Percentiles rank a stretch among this genome's conserved stretches.
phyloP scores from a whole-genome alignment of 2,113 vertebrate species.

The Oncorhynchus keta region DNA sequence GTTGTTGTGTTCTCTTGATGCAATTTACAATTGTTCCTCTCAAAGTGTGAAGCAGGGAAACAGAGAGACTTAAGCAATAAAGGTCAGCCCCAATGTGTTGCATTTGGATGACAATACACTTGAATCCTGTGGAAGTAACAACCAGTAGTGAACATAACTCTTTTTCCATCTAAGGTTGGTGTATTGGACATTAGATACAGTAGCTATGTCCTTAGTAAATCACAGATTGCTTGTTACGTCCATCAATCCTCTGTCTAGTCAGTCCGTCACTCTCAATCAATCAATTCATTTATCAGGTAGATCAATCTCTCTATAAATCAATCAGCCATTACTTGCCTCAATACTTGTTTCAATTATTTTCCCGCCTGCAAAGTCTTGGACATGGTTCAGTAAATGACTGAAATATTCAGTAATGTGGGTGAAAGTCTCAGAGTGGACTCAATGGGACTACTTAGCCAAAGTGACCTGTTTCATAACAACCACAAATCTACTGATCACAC shows the following conservation, averaged over 20 bases:
- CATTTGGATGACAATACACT: background rate
- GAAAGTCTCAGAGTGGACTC: background rate
- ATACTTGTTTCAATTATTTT: constrained; percentile 9
- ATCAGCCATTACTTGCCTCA: background rate
- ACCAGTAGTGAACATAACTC: background rate
- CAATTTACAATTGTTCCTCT: constrained; percentile 25
- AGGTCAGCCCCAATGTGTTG: background rate
- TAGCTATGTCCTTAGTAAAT: constrained; percentile 32
- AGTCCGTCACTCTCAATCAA: constrained; percentile 40
- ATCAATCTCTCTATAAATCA: constrained; percentile 38
- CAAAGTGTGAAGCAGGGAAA: constrained; percentile 16
- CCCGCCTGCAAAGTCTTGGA: background rate
- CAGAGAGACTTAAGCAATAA: background rate
- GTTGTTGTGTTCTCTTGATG: background rate
- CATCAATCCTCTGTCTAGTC: constrained; percentile 52
- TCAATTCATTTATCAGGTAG: constrained; percentile 32
- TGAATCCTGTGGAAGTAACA: no score
- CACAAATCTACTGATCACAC: background rate
- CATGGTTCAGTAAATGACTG: background rate
- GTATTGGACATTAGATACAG: constrained; percentile 42
- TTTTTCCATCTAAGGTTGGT: constrained; percentile 23
- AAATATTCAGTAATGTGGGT: background rate
- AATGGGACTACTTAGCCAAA: background rate
- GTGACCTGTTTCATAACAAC: background rate
- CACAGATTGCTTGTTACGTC: constrained; percentile 22